Percentiles rank a stretch among this genome's conserved stretches.
phyloP scores from a whole-genome alignment of 2,113 vertebrate species.

The Cacatua alba region DNA sequence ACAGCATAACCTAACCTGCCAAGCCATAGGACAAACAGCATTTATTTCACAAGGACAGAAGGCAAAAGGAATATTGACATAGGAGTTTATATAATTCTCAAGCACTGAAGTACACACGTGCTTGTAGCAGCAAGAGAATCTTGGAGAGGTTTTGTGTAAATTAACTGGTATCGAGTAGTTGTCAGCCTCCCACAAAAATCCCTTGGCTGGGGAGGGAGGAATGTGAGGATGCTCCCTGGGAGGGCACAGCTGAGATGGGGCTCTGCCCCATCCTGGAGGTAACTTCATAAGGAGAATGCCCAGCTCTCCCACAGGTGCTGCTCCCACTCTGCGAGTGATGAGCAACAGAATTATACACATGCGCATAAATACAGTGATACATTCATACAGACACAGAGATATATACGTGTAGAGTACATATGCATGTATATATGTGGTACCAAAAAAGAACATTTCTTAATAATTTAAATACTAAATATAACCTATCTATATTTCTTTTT shows the following conservation, averaged over 20 bases:
- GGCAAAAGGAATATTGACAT: background rate
- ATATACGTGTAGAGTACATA: too few species aligned
- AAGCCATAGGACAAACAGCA: background rate
- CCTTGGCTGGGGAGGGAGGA: background rate
- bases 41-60: background rate
- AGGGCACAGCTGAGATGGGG: background rate
- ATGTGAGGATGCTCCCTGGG: background rate
- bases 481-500: background rate
- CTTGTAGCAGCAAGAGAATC: background rate
- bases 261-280: fast-evolving
- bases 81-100: background rate
- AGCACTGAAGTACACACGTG: background rate
- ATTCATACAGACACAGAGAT: background rate
- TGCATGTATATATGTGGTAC: background rate
- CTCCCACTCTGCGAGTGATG: background rate
- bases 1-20: background rate
- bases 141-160: background rate
- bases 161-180: background rate
- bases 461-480: background rate
- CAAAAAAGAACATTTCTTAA: background rate
- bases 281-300: background rate
- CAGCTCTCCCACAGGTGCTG: background rate
- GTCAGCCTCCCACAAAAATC: background rate
- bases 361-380: background rate
- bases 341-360: background rate